A percentile compares a stretch with the other conserved stretches of the same genome.
These are phyloP conservation scores for Arctocebus calabarensis DNA, from an alignment of 2,797 vertebrate genomes.

Conservation along the genomic window DNA sequence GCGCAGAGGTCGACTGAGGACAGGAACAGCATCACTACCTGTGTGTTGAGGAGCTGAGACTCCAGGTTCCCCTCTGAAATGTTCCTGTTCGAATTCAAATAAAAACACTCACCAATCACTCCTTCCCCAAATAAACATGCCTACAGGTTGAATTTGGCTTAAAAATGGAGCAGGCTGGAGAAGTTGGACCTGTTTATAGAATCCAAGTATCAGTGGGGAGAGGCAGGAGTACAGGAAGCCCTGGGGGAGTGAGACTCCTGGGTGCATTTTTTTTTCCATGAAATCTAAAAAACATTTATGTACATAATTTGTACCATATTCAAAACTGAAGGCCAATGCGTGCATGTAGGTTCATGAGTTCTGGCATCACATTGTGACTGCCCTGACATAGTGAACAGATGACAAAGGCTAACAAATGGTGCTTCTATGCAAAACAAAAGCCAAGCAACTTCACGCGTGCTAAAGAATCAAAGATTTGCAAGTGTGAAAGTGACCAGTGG, in stretches of 20 bases:
- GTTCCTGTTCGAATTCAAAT: neutral
- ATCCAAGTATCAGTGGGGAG: no score
- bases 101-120: neutral
- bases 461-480: neutral
- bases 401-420: neutral
- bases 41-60: no score
- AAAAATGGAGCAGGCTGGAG: neutral
- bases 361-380: fast-evolving
- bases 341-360: neutral
- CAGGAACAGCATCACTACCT: fast-evolving
- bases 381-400: neutral
- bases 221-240: neutral
- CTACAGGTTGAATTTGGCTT: neutral
- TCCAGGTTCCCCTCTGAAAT: neutral
- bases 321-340: neutral
- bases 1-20: neutral
- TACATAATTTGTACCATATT: neutral
- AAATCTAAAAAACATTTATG: neutral
- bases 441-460: neutral
- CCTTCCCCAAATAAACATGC: neutral
- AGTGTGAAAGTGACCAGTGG: no score
- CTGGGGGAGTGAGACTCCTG: fast-evolving
- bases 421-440: neutral
- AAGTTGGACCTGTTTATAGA: neutral
- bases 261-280: neutral